A percentile compares a stretch with the other conserved stretches of the same genome.
Conservation (phyloP, 37 sponge, comb jelly and placozoan species). For the Aplysina aerophoba region DNA sequence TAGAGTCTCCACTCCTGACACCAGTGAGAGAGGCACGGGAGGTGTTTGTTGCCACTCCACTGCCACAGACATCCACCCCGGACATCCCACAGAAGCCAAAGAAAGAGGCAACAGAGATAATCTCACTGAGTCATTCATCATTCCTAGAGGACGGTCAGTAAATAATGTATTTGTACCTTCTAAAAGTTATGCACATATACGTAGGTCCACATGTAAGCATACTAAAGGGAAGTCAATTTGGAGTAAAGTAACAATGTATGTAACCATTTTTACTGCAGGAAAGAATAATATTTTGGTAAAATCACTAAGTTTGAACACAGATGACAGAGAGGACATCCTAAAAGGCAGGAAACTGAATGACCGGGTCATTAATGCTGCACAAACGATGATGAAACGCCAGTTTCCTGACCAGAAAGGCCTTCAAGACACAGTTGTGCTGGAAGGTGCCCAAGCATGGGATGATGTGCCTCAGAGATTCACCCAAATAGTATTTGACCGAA, state of each 20-base stretch:
- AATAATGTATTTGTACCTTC: too few species aligned
- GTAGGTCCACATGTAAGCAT: too few species aligned
- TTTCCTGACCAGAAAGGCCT: constrained; percentile 8
- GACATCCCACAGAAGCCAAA: neutral
- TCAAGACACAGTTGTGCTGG: constrained; percentile 3
- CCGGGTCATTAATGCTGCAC: neutral
- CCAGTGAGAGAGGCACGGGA: neutral
- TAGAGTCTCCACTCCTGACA: too few species aligned
- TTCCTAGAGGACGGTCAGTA: neutral
- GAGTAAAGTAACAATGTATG: too few species aligned
- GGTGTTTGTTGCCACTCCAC: neutral
- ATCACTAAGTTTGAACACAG: neutral
- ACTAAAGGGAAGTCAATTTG: too few species aligned
- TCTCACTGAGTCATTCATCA: neutral
- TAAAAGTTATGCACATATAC: too few species aligned
- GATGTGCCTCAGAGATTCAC: neutral
- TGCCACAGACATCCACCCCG: neutral
- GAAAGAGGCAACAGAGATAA: neutral
- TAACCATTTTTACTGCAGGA: too few species aligned
- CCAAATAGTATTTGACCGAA: neutral
- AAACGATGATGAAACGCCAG: neutral
- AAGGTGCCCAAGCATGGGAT: constrained; percentile 23
- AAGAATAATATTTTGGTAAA: neutral
- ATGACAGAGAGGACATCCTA: neutral
- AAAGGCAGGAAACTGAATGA: neutral